Evolutionary conservation across 2,888 invertebrate genomes (phyloP).

Genomic region (Lacanobia oleracea): DNA sequence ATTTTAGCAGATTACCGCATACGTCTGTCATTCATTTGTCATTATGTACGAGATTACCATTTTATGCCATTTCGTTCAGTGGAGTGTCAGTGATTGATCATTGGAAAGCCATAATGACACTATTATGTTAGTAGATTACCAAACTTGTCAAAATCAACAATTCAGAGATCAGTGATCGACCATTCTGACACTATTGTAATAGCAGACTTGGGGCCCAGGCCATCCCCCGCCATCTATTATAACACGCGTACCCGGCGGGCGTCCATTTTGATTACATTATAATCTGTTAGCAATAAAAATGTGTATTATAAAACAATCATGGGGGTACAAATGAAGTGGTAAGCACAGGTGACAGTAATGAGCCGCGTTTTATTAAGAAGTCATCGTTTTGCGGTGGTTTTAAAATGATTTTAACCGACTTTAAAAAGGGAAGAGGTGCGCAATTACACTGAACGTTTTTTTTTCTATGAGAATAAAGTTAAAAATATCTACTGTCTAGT

Average conservation of each 20-base stretch:
- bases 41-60: too few species aligned
- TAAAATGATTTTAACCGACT: background rate
- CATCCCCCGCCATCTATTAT: constrained; percentile 27
- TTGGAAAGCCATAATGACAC: too few species aligned
- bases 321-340: constrained; percentile 64
- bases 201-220: too few species aligned
- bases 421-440: background rate
- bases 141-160: too few species aligned
- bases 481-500: too few species aligned
- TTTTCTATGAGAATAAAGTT: background rate
- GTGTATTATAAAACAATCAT: constrained; percentile 75
- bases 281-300: constrained; percentile 65
- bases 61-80: too few species aligned
- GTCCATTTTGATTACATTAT: constrained; percentile 52
- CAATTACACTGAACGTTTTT: background rate
- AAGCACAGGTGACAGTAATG: constrained; percentile 60
- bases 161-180: too few species aligned
- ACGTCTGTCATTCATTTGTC: too few species aligned
- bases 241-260: constrained; percentile 43
- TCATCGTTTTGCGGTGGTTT: constrained; percentile 26
- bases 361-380: constrained; percentile 47
- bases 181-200: too few species aligned
- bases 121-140: too few species aligned
- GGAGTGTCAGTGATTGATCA: too few species aligned
- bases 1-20: too few species aligned